phyloP scores from a whole-genome alignment of 2,888 invertebrate species.

The Nomada goodeniana region DNA sequence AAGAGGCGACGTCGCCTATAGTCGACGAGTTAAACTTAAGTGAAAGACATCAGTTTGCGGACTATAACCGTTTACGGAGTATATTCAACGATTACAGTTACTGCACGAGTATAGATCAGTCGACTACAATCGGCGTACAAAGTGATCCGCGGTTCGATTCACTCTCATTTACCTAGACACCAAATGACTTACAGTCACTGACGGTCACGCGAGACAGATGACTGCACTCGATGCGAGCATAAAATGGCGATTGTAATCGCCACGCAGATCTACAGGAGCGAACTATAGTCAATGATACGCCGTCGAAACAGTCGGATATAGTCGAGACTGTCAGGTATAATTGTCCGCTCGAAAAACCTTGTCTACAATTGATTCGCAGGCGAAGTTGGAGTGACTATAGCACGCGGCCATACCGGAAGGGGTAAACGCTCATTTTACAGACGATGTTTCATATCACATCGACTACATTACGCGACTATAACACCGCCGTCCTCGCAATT shows the following conservation, averaged over 20 bases:
- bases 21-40: constrained; percentile 19
- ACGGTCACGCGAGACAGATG: background rate
- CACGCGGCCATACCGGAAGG: constrained; percentile 47
- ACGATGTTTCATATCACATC: constrained; percentile 27
- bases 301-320: background rate
- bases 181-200: background rate
- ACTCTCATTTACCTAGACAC: background rate
- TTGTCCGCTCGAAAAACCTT: background rate
- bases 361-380: constrained; percentile 21
- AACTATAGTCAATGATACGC: constrained; percentile 10
- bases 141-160: too few species aligned
- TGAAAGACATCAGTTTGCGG: constrained; percentile 25
- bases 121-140: too few species aligned
- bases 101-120: too few species aligned
- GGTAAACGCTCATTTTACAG: constrained; percentile 61
- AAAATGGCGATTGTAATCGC: background rate
- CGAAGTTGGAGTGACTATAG: constrained; percentile 27
- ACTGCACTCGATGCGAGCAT: background rate
- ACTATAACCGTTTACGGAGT: background rate
- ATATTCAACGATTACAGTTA: background rate
- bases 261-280: constrained; percentile 2
- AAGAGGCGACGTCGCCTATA: constrained; percentile 5
- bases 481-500: background rate
- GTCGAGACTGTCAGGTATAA: background rate
- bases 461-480: constrained; percentile 32